phyloP scores from a whole-genome alignment of 2,113 vertebrate genomes.

The Poeciliopsis prolifica region DNA sequence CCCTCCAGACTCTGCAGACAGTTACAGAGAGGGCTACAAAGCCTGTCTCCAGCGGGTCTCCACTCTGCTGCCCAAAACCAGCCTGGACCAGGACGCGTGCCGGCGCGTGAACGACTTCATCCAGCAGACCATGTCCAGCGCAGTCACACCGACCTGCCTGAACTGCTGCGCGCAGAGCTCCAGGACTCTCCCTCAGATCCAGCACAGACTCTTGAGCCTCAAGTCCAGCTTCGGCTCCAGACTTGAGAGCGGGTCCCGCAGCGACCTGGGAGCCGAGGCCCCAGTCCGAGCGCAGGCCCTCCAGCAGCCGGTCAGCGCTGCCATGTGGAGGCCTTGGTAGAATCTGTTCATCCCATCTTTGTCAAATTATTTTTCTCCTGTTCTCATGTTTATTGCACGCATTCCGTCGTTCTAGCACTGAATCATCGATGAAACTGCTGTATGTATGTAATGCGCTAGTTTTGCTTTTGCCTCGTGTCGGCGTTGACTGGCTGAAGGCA shows the following conservation, averaged over 20 bases:
- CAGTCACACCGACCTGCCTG: slow-evolving; percentile 56
- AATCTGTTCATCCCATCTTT: not conserved
- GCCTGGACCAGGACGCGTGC: slow-evolving; percentile 76
- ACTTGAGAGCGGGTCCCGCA: slow-evolving; percentile 41
- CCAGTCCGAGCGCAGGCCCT: slow-evolving; percentile 21
- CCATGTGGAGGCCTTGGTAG: slow-evolving; percentile 87
- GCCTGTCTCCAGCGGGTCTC: slow-evolving; percentile 85
- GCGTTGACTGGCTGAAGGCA: slow-evolving; percentile 36
- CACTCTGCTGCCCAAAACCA: slow-evolving; percentile 76
- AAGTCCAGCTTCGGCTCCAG: slow-evolving; percentile 65
- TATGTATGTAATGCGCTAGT: slow-evolving; percentile 12
- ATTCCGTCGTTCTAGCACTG: not conserved
- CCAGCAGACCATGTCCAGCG: slow-evolving; percentile 63
- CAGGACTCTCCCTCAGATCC: slow-evolving; percentile 65
- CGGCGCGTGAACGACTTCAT: slow-evolving; percentile 80
- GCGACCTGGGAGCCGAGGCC: slow-evolving; percentile 34
- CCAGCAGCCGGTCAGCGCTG: slow-evolving; percentile 30
- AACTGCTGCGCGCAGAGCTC: slow-evolving; percentile 72
- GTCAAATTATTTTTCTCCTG: slow-evolving; percentile 55
- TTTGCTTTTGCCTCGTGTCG: slow-evolving; percentile 56
- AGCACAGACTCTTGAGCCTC: slow-evolving; percentile 67
- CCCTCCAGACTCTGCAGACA: slow-evolving; percentile 72
- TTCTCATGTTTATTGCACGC: slow-evolving; percentile 17
- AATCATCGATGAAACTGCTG: slow-evolving; percentile 27
- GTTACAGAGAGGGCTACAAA: slow-evolving; percentile 85